These are phyloP conservation scores for Ypsolopha scabrella DNA, from an alignment of 2,888 invertebrate genomes.

Conservation along the genomic window DNA sequence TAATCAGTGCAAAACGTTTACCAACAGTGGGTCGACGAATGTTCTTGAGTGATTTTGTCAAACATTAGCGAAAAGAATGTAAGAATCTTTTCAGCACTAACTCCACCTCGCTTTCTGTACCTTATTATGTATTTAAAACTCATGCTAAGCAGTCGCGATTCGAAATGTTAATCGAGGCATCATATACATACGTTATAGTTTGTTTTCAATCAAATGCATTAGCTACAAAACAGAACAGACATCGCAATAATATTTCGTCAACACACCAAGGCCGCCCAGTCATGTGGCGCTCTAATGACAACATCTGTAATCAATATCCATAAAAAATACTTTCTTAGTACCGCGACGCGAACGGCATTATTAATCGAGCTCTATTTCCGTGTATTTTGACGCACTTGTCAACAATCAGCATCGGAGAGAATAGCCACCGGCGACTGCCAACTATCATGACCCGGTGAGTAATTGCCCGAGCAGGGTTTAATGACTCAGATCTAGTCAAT, in stretches of 20 bases:
- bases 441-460: slow-evolving; percentile 27
- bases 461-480: slow-evolving; percentile 16
- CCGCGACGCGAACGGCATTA: background rate
- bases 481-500: slow-evolving; percentile 1
- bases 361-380: slow-evolving; percentile 1
- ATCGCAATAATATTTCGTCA: background rate
- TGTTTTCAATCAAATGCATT: background rate
- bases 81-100: no score
- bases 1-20: no score
- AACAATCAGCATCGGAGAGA: slow-evolving; percentile 30
- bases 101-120: no score
- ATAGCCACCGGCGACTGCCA: slow-evolving; percentile 25
- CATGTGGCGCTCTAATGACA: background rate
- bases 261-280: background rate
- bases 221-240: background rate
- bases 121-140: no score
- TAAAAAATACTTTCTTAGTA: no score
- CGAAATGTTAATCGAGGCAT: no score
- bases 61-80: no score
- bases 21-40: no score
- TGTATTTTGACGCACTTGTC: slow-evolving; percentile 6
- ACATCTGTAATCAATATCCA: background rate
- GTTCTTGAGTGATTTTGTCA: no score
- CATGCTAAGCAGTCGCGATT: no score
- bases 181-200: background rate